phyloP scores from a whole-genome alignment of 2,113 vertebrate species.

The Laterallus jamaicensis region DNA sequence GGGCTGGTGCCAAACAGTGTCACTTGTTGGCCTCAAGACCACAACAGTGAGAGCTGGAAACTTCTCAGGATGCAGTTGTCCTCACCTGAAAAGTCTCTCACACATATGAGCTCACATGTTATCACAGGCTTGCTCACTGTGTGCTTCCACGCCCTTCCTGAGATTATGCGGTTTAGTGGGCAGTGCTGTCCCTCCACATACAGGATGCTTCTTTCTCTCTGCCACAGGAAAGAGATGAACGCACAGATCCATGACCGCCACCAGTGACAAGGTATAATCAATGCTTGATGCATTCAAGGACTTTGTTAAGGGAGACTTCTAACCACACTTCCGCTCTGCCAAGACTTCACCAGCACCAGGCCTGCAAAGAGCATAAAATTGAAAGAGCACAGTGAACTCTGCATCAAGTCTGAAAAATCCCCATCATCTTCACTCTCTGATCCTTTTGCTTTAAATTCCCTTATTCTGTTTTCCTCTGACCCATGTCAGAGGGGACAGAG shows the following conservation, averaged over 20 bases:
- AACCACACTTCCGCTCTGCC: background rate
- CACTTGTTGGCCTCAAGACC: background rate
- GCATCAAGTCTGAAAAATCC: background rate
- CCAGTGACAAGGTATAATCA: background rate
- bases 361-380: background rate
- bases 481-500: background rate
- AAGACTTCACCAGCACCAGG: background rate
- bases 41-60: background rate
- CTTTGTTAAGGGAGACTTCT: background rate
- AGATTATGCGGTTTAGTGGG: accelerated
- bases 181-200: background rate
- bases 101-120: background rate
- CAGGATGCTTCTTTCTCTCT: background rate
- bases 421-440: background rate
- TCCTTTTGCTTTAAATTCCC: background rate
- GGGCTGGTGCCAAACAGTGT: background rate
- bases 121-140: background rate
- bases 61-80: background rate
- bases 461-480: background rate
- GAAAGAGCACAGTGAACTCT: background rate
- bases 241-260: background rate
- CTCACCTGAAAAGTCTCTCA: background rate
- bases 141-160: background rate
- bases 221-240: background rate
- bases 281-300: background rate